These are phyloP conservation scores for Philypnodon macrostomus DNA, from an alignment of 2,797 vertebrate genomes.

Conservation along the genomic window DNA sequence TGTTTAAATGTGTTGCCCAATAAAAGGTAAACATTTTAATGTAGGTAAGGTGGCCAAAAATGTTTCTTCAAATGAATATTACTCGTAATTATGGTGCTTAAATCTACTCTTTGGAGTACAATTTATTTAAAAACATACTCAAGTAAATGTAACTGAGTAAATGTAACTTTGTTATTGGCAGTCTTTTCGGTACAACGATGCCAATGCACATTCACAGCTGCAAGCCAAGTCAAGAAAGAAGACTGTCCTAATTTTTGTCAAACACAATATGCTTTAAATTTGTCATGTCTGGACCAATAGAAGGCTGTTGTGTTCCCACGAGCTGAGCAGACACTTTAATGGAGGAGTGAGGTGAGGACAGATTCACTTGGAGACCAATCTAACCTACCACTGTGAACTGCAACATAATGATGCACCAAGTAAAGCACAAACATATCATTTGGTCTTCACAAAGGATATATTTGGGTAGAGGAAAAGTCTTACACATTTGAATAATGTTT, in stretches of 20 bases:
- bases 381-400: conserved; percentile 53
- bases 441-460: conserved; percentile 69
- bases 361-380: conserved; percentile 45
- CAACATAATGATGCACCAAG: conserved; percentile 68
- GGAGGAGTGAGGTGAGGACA: conserved; percentile 63
- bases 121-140: no score
- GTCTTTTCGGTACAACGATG: conserved; percentile 22
- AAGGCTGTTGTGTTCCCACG: conserved; percentile 59
- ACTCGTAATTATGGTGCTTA: no score
- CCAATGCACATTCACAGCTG: conserved; percentile 56
- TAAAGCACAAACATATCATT: conserved; percentile 69
- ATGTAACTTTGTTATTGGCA: no score
- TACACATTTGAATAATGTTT: conserved; percentile 70
- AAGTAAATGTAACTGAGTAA: no score
- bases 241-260: no score
- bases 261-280: no score
- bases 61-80: no score
- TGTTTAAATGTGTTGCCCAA: no score
- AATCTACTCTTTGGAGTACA: no score
- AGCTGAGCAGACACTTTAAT: conserved; percentile 51
- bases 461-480: conserved; percentile 67
- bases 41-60: no score
- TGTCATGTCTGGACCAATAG: conserved; percentile 60
- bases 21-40: no score
- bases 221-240: conserved; percentile 45